phyloP scores from a whole-genome alignment of 1,140 invertebrate species.

The Amphibalanus amphitrite region DNA sequence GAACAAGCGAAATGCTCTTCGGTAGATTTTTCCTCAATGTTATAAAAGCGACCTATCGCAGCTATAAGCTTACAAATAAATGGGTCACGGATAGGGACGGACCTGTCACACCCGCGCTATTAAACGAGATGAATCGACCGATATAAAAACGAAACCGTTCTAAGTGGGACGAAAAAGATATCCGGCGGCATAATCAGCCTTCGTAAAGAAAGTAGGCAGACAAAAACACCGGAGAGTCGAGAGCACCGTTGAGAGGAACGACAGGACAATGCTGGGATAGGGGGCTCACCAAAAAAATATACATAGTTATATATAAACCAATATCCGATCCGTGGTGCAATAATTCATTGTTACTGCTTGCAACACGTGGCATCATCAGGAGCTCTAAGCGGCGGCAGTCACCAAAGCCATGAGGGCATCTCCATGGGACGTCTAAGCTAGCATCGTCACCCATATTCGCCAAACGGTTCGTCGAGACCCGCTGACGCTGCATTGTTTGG shows the following conservation, averaged over 20 bases:
- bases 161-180: neutral
- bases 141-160: neutral
- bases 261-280: neutral
- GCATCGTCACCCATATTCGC: neutral
- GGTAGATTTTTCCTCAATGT: neutral
- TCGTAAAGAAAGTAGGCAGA: neutral
- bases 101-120: neutral
- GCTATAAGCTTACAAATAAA: neutral
- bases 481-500: too few relatives aligned
- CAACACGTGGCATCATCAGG: neutral
- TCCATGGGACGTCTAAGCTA: neutral
- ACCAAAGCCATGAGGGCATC: neutral
- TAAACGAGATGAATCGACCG: neutral
- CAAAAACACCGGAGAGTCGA: too few relatives aligned
- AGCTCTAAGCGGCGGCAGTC: neutral
- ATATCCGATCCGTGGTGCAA: neutral
- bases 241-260: neutral
- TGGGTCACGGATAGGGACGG: neutral
- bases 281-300: neutral
- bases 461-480: too few relatives aligned
- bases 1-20: neutral
- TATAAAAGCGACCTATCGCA: too few relatives aligned
- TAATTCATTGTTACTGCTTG: neutral
- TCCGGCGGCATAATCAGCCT: neutral
- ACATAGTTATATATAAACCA: neutral